Base-by-base conservation (phyloP, 2,113 vertebrate genomes). In the Xiphorhynchus elegans region DNA sequence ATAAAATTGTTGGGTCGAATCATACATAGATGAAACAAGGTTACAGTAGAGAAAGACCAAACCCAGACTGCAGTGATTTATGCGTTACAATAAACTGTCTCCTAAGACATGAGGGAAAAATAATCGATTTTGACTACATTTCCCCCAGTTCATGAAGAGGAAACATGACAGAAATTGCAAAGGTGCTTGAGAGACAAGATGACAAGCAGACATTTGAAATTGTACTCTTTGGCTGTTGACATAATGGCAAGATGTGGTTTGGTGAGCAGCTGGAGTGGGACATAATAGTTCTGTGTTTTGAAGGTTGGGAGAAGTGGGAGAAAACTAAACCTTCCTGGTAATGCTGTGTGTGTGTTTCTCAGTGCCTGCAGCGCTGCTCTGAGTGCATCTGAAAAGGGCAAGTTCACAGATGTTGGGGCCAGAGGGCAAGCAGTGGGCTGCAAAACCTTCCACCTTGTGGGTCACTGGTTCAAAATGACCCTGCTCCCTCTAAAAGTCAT, bases 371-470 rank as follows among this genome's bases (percentile, higher is more conserved):
- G 89, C 83, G 33, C 68, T 74, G 1, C 47, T 95, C 56, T 49
- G 40, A 75, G 52, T 52, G 52, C 64, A 24, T 83, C 76, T 78
- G 66, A 26, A 95, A 89, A 92, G 68, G 80, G 88, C 90, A 78
- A 28, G 83, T 66, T 93, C 88, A 86, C 95, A 95, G 95, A 87
- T 96, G 95, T 86, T 70, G 6, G 69, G 88, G 96, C 95, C 88
- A 89, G 83, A 86, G 88, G 68, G 92, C 82, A 90, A 79, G 90
- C 93, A 93, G 62, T 26, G 79, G 88, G 76, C 86, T 72, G 26
- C 3, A 49, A 40, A 94, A 83, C 95, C 90, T 94, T 90, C 86
- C 79, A 88, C 92, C 96, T 84, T 68, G 58, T 46, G 77, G 95
- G 92, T 94, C 96, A 31, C 80, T n/a, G 12, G 90, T 89, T 97